A percentile compares a stretch with the other conserved stretches of the same genome.
Conservation (phyloP, 2,113 vertebrate genomes). For the Dicerorhinus sumatrensis region DNA sequence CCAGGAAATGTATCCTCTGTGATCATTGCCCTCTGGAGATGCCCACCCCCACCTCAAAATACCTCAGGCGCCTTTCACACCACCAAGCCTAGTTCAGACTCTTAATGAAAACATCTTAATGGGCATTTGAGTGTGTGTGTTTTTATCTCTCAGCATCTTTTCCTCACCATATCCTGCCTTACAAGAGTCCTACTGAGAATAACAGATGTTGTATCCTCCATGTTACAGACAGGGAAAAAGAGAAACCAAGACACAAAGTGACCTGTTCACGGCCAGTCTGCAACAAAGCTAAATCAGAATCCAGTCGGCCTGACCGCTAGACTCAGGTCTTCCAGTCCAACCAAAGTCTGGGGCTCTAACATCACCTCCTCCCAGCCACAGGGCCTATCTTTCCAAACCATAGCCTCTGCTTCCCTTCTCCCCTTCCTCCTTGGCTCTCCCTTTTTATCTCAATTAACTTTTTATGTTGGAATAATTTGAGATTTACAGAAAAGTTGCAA, state of each 20-base stretch:
- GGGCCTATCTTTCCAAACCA: neutral
- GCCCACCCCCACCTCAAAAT: neutral
- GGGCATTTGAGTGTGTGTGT: neutral
- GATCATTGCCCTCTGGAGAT: neutral
- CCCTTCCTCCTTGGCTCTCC: neutral
- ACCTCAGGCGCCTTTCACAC: neutral
- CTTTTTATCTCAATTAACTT: neutral
- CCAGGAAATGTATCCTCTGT: neutral
- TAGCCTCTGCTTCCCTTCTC: neutral
- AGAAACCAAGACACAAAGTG: neutral
- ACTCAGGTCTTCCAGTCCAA: neutral
- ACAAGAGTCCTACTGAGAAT: neutral
- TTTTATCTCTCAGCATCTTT: neutral
- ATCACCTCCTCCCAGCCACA: neutral
- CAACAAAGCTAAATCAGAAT: neutral
- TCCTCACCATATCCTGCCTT: neutral
- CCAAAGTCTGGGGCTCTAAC: neutral
- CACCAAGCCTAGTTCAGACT: neutral
- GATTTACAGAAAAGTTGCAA: neutral
- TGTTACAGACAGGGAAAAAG: neutral
- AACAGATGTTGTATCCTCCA: neutral
- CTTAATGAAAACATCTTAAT: neutral
- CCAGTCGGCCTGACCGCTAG: neutral
- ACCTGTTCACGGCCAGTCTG: neutral
- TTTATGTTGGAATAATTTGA: conserved; percentile 19